Evolutionary conservation across 2,797 vertebrate species (phyloP), one percentile per base, ranked within the genome.

Genomic region (Caiman crocodilus): DNA sequence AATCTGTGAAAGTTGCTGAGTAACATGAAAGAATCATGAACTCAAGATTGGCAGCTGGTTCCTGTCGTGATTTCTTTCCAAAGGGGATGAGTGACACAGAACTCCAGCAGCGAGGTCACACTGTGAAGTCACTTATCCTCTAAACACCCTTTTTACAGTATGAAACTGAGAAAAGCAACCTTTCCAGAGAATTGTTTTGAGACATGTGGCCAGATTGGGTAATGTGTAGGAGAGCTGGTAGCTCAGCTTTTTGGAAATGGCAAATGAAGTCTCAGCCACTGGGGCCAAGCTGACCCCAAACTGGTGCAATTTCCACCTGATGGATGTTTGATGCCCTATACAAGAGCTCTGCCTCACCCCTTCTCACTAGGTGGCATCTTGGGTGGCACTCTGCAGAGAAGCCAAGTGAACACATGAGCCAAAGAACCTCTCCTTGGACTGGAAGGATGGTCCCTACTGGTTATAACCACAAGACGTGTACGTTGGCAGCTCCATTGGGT

Each of bases 1-100:
- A 35, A 64, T 58, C 87, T 90, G 76, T 57, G 56, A 87, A 84
- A 84, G 71, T n/a, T 74, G 73, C 60, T 64, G 25, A 89, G 25
- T 79, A 75, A 21, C 28, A 30, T 17, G 30, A 18, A 32, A 67
- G 32, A 67, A 67, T 30, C 65, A 17, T 67, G 65, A 73, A 88
- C 90, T 69, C n/a, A 64, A 73, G 8, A 58, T 2, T 15, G n/a
- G 64, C 0, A 0, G 42, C 7, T 13, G 65, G 26, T 17, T 92
- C 67, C 69, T 20, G n/a, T 67, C 65, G 13, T 32, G 65, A 30
- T 30, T 67, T 67, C 65, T 67, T n/a, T 30, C 65, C 10, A 71
- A 55, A 69, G 67, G 69, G 82, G n/a, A 23, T 17, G 87, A 84
- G 56, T 58, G n/a, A 87, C 63, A 58, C 76, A 88, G 60, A 88